A percentile compares a stretch with the other conserved stretches of the same genome.
Conservation (phyloP, 2,888 invertebrate species). For the Microctonus brassicae region DNA sequence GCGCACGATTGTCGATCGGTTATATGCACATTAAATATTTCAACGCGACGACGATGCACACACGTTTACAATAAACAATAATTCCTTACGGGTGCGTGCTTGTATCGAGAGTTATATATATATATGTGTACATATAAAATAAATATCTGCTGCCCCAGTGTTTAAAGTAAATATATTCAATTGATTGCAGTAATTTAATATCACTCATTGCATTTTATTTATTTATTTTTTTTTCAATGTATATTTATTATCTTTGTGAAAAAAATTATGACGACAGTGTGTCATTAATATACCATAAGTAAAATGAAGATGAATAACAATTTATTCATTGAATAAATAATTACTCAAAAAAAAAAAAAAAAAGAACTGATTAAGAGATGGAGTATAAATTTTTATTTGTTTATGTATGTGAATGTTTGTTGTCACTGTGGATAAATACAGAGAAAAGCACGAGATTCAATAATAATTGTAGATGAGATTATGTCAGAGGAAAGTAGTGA, state of each 20-base stretch:
- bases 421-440: background rate
- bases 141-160: conserved; percentile 4
- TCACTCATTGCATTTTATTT: conserved; percentile 1
- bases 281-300: background rate
- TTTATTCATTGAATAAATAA: background rate
- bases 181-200: conserved; percentile 29
- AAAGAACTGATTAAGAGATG: background rate
- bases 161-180: conserved; percentile 24
- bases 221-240: background rate
- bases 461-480: background rate
- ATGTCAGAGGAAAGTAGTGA: conserved; percentile 16
- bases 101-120: conserved; percentile 4
- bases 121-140: background rate
- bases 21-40: conserved; percentile 44
- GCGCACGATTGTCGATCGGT: conserved; percentile 14
- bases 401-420: background rate
- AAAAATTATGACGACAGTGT: background rate
- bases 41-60: conserved; percentile 27
- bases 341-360: no score
- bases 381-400: background rate
- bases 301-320: background rate
- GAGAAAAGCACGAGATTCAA: background rate
- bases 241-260: background rate
- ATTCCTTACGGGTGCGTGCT: background rate
- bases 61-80: background rate